Evolutionary conservation across 2,113 vertebrate species (phyloP).

Genomic region (Euleptes europaea): DNA sequence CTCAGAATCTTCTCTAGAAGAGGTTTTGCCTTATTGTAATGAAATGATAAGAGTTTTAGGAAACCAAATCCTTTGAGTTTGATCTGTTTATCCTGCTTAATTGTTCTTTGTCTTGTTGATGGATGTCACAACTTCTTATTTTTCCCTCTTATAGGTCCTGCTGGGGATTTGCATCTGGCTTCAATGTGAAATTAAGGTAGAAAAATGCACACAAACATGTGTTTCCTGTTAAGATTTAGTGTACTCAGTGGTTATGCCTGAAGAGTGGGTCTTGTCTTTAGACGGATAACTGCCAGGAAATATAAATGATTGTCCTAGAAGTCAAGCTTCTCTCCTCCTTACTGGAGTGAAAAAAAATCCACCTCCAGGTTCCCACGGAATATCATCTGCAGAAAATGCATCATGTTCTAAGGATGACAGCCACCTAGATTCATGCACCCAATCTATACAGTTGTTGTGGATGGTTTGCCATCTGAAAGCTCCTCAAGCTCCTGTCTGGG

Average conservation of each 20-base stretch:
- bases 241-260: constrained; percentile 85
- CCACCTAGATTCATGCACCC: constrained; percentile 96
- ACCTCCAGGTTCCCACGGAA: constrained; percentile 79
- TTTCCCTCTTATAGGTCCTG: constrained; percentile 81
- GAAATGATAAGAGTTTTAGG: background rate
- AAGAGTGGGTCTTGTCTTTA: constrained; percentile 82
- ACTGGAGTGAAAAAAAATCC: constrained; percentile 84
- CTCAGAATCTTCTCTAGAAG: background rate
- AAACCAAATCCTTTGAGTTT: background rate
- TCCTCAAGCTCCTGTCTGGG: constrained; percentile 84
- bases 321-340: constrained; percentile 79
- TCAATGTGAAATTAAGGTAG: constrained; percentile 87
- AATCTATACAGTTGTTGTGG: constrained; percentile 88
- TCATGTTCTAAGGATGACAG: constrained; percentile 82
- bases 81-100: background rate
- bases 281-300: constrained; percentile 80
- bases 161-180: constrained; percentile 82
- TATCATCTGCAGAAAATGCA: constrained; percentile 82
- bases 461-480: constrained; percentile 92
- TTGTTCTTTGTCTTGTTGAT: constrained; percentile 49
- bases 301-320: constrained; percentile 87
- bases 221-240: constrained; percentile 82
- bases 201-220: constrained; percentile 77
- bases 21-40: background rate
- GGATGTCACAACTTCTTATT: constrained; percentile 58